Percentiles rank a stretch among this genome's conserved stretches.
These are phyloP conservation scores for Plutella xylostella DNA, from an alignment of 2,888 invertebrate species.

Conservation along the genomic window DNA sequence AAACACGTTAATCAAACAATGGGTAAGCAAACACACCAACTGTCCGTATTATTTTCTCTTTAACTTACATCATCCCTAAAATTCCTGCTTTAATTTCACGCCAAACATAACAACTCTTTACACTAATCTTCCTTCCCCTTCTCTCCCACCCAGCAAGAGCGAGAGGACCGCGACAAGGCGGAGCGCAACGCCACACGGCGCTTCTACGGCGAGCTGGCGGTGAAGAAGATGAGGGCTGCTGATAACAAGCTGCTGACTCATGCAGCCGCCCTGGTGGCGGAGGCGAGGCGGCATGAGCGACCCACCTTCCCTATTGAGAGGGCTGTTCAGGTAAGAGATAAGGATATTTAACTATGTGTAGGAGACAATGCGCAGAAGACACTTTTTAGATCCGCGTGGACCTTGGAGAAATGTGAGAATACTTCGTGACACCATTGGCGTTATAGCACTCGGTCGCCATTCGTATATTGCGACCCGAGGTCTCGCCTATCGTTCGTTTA, in stretches of 20 bases:
- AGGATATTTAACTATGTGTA: no score
- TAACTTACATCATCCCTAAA: no score
- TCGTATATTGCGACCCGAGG: no score
- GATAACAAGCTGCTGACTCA: slow-evolving; percentile 65
- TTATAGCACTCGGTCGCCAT: no score
- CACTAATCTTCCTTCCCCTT: no score
- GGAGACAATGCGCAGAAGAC: no score
- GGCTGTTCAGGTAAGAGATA: slow-evolving; percentile 48
- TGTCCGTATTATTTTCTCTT: not conserved
- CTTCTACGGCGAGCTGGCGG: slow-evolving; percentile 52
- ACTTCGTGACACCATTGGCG: no score
- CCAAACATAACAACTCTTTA: no score
- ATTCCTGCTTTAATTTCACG: no score
- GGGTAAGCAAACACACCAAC: slow-evolving; percentile 35
- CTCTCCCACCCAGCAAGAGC: not conserved
- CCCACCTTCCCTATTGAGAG: slow-evolving; percentile 50
- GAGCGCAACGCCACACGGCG: slow-evolving; percentile 9
- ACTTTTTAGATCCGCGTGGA: no score
- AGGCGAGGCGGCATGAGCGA: slow-evolving; percentile 46
- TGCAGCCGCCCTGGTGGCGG: slow-evolving; percentile 51
- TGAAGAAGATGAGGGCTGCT: slow-evolving; percentile 41
- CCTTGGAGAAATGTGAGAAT: no score
- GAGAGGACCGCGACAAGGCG: not conserved
- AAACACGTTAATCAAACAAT: slow-evolving; percentile 50
- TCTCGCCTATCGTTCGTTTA: no score